Evolutionary conservation across 2,888 invertebrate genomes (phyloP).

Genomic region (Lasioglossum malachurum): DNA sequence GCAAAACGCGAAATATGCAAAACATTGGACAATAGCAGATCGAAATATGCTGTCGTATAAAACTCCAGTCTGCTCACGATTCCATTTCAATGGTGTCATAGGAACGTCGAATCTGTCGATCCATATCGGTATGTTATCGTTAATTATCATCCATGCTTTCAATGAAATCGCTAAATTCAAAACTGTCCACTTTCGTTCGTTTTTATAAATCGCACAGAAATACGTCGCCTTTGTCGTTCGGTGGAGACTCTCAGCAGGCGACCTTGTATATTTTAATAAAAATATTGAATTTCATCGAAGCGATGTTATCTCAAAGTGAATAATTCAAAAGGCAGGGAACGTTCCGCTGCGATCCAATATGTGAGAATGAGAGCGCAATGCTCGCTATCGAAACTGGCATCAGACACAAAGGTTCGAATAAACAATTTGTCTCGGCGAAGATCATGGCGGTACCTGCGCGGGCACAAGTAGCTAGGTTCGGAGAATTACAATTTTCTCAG

Average conservation of each 20-base stretch:
- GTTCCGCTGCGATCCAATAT: not conserved
- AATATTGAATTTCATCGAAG: not conserved
- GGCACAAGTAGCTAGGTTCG: not conserved
- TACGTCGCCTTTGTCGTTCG: not conserved
- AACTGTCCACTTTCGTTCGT: not conserved
- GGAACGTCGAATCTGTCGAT: not conserved
- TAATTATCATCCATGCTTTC: not conserved
- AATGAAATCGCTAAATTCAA: not conserved
- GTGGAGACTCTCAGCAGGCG: not conserved
- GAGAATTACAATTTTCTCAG: not conserved
- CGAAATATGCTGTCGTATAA: not conserved
- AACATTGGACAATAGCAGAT: not conserved
- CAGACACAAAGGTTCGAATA: not conserved
- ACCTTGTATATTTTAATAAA: not conserved
- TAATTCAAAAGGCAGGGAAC: not conserved
- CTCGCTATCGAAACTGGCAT: not conserved
- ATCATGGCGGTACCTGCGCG: not conserved
- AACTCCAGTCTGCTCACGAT: not conserved
- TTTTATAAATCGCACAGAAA: not conserved
- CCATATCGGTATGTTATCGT: not conserved
- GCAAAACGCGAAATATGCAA: not conserved
- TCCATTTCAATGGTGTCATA: not conserved
- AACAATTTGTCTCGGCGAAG: not conserved
- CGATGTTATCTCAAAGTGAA: not conserved
- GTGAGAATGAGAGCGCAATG: conserved; percentile 8